phyloP scores from a whole-genome alignment of 2,888 invertebrate genomes.

The Himalopsyche tibetana region DNA sequence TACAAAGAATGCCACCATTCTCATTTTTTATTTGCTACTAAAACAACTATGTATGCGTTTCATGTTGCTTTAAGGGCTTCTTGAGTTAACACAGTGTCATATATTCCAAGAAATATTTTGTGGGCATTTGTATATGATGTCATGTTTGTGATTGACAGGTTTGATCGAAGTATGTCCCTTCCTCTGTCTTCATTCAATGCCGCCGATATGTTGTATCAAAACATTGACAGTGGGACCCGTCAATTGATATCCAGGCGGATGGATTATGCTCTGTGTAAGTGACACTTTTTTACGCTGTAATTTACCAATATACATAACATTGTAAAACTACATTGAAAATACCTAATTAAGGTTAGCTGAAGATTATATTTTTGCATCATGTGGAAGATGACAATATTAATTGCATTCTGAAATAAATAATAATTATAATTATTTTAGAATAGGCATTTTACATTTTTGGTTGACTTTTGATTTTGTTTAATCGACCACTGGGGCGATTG shows the following conservation, averaged over 20 bases:
- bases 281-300: neutral
- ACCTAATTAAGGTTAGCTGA: conserved; percentile 51
- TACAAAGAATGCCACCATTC: no score
- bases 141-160: conserved; percentile 72
- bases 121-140: neutral
- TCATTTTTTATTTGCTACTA: no score
- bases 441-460: conserved; percentile 59
- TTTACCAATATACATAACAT: conserved; percentile 14
- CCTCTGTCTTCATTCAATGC: conserved; percentile 74
- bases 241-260: conserved; percentile 82
- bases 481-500: conserved; percentile 53
- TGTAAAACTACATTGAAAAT: conserved; percentile 32
- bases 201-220: conserved; percentile 74
- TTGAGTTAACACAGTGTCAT: no score
- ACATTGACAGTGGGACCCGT: conserved; percentile 74
- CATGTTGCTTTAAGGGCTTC: no score
- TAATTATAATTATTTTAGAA: conserved; percentile 56
- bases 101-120: no score
- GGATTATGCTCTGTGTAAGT: conserved; percentile 92
- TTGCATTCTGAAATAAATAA: conserved; percentile 60
- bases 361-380: conserved; percentile 65
- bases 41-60: no score
- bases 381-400: conserved; percentile 60
- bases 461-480: conserved; percentile 54
- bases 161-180: conserved; percentile 84